A percentile compares a stretch with the other conserved stretches of the same genome.
Conservation (phyloP, 2,888 invertebrate genomes). For the Melipona bicolor region DNA sequence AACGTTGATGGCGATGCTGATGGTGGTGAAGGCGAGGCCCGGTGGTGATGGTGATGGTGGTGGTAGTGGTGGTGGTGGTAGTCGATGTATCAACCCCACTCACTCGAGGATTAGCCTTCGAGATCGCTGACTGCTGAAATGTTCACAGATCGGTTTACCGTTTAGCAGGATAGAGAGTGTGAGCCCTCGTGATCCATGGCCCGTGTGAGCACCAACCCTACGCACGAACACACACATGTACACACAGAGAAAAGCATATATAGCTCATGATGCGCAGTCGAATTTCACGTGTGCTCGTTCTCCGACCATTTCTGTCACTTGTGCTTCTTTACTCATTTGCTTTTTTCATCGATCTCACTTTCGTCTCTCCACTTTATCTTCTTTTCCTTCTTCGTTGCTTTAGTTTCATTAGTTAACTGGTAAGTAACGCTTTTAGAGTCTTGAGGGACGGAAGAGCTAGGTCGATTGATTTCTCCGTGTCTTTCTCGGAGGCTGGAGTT, state of each 20-base stretch:
- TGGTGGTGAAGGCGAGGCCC: constrained; percentile 48
- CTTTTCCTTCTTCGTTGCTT: constrained; percentile 2
- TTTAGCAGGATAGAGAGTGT: constrained; percentile 83
- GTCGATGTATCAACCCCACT: constrained; percentile 81
- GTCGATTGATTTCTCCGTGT: constrained; percentile 4
- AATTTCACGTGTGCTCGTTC: constrained; percentile 24
- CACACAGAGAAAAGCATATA: neutral
- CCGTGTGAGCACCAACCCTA: constrained; percentile 70
- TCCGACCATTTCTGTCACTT: constrained; percentile 26
- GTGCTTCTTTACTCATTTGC: constrained; percentile 43
- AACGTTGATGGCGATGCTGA: constrained; percentile 54
- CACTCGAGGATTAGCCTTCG: constrained; percentile 82
- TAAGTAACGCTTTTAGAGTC: neutral
- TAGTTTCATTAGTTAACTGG: constrained; percentile 17
- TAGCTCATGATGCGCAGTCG: constrained; percentile 1
- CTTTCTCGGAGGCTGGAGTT: neutral
- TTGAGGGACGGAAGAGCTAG: neutral
- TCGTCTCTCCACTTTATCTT: neutral
- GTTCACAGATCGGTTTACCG: constrained; percentile 84
- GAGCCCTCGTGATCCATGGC: constrained; percentile 79
- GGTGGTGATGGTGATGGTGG: constrained; percentile 35
- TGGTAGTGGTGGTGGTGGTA: constrained; percentile 54
- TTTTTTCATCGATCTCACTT: constrained; percentile 27
- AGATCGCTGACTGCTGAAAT: constrained; percentile 84
- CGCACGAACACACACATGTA: constrained; percentile 28